phyloP scores from a whole-genome alignment of 2,113 vertebrate genomes.

The Condylura cristata region DNA sequence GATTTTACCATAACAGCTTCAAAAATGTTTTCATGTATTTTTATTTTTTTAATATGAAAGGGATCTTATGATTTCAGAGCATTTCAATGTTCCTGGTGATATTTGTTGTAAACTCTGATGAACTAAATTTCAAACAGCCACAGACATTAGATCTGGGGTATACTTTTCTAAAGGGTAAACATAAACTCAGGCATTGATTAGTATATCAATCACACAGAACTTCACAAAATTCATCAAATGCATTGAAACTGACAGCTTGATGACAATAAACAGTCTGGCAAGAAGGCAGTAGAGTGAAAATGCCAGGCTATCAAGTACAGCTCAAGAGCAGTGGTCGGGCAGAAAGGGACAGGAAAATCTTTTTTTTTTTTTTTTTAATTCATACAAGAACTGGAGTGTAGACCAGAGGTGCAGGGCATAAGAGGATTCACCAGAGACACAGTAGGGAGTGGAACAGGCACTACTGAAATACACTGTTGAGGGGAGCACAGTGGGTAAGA shows the following conservation, averaged over 20 bases:
- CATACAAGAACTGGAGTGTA: no score
- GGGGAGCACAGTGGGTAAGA: no score
- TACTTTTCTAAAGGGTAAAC: not conserved
- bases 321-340: no score
- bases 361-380: no score
- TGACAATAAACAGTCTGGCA: no score
- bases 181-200: not conserved
- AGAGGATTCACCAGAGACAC: no score
- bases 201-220: not conserved
- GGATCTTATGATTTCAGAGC: not conserved
- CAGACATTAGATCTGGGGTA: not conserved
- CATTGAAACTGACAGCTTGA: not conserved
- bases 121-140: constrained; percentile 11
- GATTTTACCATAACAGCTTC: not conserved
- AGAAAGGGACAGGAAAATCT: no score
- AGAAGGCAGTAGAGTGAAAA: no score
- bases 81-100: not conserved
- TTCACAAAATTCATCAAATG: not conserved
- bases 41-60: not conserved
- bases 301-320: no score
- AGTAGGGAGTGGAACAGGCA: no score
- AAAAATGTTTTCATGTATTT: not conserved
- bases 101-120: not conserved
- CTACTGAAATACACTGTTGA: no score
- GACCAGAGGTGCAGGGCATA: no score